phyloP scores from a whole-genome alignment of 1,140 invertebrate genomes.

The Melanaphis sacchari region DNA sequence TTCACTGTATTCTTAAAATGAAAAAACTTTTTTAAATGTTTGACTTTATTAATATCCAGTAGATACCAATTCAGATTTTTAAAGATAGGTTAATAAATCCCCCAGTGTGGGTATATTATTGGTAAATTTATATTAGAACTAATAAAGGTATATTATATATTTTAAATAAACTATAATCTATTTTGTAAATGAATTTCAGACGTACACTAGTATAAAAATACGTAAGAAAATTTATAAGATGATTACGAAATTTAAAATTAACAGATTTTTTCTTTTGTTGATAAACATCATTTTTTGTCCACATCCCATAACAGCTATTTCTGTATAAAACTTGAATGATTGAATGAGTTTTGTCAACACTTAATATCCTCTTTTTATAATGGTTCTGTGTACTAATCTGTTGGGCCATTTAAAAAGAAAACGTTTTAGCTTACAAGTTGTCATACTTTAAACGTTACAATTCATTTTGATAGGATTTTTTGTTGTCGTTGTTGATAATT shows the following conservation, averaged over 20 bases:
- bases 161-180: background rate
- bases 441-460: background rate
- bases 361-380: conserved; percentile 30
- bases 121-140: background rate
- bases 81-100: background rate
- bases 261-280: background rate
- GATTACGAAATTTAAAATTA: background rate
- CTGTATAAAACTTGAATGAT: background rate
- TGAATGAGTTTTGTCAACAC: background rate
- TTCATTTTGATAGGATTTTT: conserved; percentile 25
- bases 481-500: background rate
- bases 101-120: background rate
- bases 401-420: background rate
- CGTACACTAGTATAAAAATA: background rate
- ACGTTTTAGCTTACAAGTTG: conserved; percentile 4
- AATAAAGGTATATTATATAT: background rate
- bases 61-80: background rate
- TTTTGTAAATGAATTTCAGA: background rate
- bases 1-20: background rate
- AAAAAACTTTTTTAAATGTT: too few species aligned
- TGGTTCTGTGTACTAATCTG: background rate
- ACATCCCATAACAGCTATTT: background rate
- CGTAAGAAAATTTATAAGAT: background rate
- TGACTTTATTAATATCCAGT: background rate
- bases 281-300: background rate